These are phyloP conservation scores for Oeneis ivallda DNA, from an alignment of 2,888 invertebrate species.

Conservation along the genomic window DNA sequence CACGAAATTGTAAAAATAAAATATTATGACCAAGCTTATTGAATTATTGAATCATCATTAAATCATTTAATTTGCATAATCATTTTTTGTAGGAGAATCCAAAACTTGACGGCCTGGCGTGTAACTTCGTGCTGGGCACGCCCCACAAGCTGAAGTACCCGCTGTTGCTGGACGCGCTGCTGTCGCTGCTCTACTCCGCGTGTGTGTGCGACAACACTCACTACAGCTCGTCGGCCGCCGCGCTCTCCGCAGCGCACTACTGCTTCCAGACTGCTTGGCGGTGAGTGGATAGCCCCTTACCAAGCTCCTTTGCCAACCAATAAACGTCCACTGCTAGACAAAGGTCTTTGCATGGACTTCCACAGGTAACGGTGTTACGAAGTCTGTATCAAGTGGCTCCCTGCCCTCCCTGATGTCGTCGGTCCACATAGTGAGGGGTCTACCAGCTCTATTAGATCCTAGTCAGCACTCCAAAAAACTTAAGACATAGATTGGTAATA, in stretches of 20 bases:
- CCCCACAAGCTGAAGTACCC: conserved; percentile 95
- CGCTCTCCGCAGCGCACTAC: conserved; percentile 92
- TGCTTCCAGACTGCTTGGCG: conserved; percentile 94
- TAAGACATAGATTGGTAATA: no score
- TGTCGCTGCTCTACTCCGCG: conserved; percentile 90
- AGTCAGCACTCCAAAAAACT: no score
- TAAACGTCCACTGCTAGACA: no score
- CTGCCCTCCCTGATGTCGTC: no score
- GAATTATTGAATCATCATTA: no score
- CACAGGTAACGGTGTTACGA: no score
- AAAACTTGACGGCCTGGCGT: conserved; percentile 94
- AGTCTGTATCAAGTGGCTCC: no score
- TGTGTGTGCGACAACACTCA: conserved; percentile 83
- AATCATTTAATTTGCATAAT: not conserved
- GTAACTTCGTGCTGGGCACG: conserved; percentile 96
- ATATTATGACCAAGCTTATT: no score
- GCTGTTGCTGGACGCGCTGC: conserved; percentile 90
- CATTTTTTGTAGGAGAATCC: conserved; percentile 86
- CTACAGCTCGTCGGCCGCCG: conserved; percentile 80
- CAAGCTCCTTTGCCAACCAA: not conserved
- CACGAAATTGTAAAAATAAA: no score
- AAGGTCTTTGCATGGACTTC: no score
- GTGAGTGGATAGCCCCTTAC: conserved; percentile 52
- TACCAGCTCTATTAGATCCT: no score
- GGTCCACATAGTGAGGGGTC: no score